Evolutionary conservation across 1,140 invertebrate genomes (phyloP), one percentile per base, ranked within the genome.

Genomic region (Apis cerana): DNA sequence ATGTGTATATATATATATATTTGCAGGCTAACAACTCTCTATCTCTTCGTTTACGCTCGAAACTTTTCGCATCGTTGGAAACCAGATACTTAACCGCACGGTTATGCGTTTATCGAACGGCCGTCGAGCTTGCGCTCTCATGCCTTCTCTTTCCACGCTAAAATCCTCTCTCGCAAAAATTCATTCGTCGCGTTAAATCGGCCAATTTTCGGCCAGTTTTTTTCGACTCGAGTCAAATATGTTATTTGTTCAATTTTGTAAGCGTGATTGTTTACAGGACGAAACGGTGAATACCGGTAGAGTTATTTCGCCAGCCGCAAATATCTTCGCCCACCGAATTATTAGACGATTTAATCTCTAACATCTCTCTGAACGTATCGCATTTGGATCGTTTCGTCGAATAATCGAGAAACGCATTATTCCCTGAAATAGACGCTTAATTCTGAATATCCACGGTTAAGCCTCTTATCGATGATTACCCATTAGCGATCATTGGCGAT

Each of bases 401-500:
- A 56, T 62, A 74, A 61, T 77, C 74, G 50, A 33, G 3, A 21
- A n/a, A 61, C 56, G 56, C 56, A 33, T 85, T 84, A 85, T 85
- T 85, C 65, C 33, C 78, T 68, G 68, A 82, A 77, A 85, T 86
- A 64, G 78, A 86, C 82, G 65, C 84, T 77, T 65, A 79, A 85
- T 70, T 59, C 69, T 50, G 69, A 75, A 82, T 83, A 86, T 86
- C 19, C 74, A 54, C 48, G 59, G 56, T 82, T 86, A 87, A 87
- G 61, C 65, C 54, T 69, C 80, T 87, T 87, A 87, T 80, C 65
- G 65, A 50, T 70, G 80, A 87, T 86, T 86, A 86, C 54, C 74
- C 54, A 72, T 83, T 82, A 75, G 69, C 69, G n/a, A n/a, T 82
- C 52, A 61, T 75, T 48, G 27, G 64, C 79, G 54, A 75, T 52